Evolutionary conservation across 1,140 invertebrate species (phyloP).

Genomic region (Frieseomelitta varia): DNA sequence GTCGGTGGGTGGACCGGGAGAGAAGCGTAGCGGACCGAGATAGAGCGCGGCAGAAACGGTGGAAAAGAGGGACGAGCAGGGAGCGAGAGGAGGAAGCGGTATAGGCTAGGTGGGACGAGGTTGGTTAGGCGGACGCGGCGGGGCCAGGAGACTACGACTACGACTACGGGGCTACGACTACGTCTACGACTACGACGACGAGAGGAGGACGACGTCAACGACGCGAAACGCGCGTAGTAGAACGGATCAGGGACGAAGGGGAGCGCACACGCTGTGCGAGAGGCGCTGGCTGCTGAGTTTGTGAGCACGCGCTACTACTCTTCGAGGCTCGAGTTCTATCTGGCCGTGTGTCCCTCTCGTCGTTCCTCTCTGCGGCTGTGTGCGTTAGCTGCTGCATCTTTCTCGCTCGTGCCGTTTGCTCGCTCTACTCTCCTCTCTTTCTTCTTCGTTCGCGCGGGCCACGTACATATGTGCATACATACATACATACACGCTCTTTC

Average conservation of each 20-base stretch:
- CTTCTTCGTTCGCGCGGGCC: neutral
- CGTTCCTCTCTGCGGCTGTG: slow-evolving; percentile 23
- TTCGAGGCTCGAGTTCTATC: slow-evolving; percentile 64
- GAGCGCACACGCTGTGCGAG: slow-evolving; percentile 48
- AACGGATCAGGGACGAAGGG: neutral
- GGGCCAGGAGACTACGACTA: slow-evolving; percentile 42
- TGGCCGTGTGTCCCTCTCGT: slow-evolving; percentile 50
- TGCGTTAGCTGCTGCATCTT: slow-evolving; percentile 4
- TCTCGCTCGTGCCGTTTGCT: slow-evolving; percentile 42
- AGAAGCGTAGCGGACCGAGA: slow-evolving; percentile 45
- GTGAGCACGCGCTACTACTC: slow-evolving; percentile 66
- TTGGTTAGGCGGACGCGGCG: slow-evolving; percentile 61
- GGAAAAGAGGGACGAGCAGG: neutral
- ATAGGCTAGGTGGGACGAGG: slow-evolving; percentile 44
- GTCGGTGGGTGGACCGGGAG: slow-evolving; percentile 61
- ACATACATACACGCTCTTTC: neutral
- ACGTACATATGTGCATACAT: too few species aligned
- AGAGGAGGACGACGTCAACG: neutral
- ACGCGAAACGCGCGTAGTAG: slow-evolving; percentile 38
- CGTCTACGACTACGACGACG: neutral
- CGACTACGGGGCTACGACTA: neutral
- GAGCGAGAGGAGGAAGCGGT: neutral
- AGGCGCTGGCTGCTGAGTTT: slow-evolving; percentile 66
- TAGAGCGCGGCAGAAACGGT: slow-evolving; percentile 32
- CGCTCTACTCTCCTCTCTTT: neutral